These are phyloP conservation scores for Chymomyza caudatula DNA, from an alignment of 2,888 invertebrate genomes.

Conservation along the genomic window DNA sequence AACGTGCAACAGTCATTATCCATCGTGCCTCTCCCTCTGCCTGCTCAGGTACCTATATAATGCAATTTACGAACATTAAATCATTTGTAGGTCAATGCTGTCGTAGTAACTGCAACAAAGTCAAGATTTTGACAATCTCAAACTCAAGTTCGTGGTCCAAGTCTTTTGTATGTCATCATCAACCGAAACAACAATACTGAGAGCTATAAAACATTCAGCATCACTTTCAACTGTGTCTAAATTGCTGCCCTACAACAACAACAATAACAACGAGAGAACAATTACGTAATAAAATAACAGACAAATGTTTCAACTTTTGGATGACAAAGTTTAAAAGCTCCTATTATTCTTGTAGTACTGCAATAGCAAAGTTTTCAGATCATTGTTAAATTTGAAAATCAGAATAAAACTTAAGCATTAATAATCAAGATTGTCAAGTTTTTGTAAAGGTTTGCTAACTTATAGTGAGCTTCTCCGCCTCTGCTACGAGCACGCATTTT, in stretches of 20 bases:
- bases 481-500: too few relatives aligned
- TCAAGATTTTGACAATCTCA: neutral
- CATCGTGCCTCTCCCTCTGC: too few relatives aligned
- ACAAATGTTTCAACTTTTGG: too few relatives aligned
- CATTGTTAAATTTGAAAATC: too few relatives aligned
- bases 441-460: too few relatives aligned
- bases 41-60: neutral
- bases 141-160: neutral
- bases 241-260: constrained; percentile 15
- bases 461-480: too few relatives aligned
- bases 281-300: too few relatives aligned
- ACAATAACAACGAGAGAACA: neutral
- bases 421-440: too few relatives aligned
- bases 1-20: neutral
- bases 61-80: neutral
- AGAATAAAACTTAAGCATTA: too few relatives aligned
- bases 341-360: neutral
- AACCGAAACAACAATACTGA: neutral
- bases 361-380: constrained; percentile 34
- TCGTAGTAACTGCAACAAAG: neutral
- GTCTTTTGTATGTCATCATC: neutral
- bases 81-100: neutral
- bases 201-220: constrained; percentile 23
- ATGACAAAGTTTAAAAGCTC: constrained; percentile 10
- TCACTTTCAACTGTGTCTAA: constrained; percentile 56